phyloP scores from a whole-genome alignment of 2,888 invertebrate species.

The Drosophila kanekoi region DNA sequence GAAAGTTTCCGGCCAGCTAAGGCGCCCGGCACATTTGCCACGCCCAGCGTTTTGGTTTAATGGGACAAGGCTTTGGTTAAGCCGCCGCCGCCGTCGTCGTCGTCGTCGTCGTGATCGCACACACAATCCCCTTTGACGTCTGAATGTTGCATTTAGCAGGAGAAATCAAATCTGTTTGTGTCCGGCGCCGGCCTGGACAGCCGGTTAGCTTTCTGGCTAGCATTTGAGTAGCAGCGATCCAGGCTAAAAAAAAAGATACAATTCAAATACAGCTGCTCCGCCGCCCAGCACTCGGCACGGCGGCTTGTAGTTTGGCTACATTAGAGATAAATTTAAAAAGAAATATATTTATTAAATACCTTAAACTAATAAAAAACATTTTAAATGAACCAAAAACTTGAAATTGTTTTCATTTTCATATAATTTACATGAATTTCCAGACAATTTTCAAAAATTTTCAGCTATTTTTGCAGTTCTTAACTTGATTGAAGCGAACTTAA shows the following conservation, averaged over 20 bases:
- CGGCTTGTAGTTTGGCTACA: constrained; percentile 55
- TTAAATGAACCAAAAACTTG: constrained; percentile 25
- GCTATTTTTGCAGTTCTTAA: too few relatives aligned
- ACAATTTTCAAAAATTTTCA: too few relatives aligned
- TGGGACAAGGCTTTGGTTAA: constrained; percentile 65
- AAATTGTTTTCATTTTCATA: neutral
- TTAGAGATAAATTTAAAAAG: constrained; percentile 14
- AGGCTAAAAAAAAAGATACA: neutral
- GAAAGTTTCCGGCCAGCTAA: constrained; percentile 82
- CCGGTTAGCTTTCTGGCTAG: constrained; percentile 45
- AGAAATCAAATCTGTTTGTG: constrained; percentile 31
- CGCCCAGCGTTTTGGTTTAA: constrained; percentile 77
- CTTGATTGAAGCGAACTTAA: too few relatives aligned
- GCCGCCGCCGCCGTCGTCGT: constrained; percentile 24
- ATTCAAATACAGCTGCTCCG: constrained; percentile 19
- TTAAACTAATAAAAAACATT: constrained; percentile 19
- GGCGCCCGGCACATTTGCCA: constrained; percentile 24
- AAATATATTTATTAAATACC: neutral
- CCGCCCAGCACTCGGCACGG: constrained; percentile 18
- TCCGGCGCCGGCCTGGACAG: constrained; percentile 70
- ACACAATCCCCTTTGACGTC: constrained; percentile 56
- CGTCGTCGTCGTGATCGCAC: constrained; percentile 8
- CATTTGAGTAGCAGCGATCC: constrained; percentile 25
- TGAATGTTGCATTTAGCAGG: constrained; percentile 73
- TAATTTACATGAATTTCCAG: neutral